phyloP scores from a whole-genome alignment of 2,888 invertebrate species.

The Petrolisthes cinctipes region DNA sequence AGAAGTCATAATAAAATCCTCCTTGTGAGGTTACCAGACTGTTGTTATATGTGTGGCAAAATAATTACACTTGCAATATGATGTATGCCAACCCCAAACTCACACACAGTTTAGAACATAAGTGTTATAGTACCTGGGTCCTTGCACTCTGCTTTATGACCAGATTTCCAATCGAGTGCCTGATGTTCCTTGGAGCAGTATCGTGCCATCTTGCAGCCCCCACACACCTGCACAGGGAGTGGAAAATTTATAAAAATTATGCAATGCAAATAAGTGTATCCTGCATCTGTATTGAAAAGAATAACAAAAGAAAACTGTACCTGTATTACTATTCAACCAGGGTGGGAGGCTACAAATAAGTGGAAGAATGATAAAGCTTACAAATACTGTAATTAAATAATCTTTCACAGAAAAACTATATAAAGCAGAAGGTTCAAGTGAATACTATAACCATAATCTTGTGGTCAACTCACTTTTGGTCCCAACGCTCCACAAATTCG shows the following conservation, averaged over 20 bases:
- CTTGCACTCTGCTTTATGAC: conserved; percentile 78
- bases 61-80: no score
- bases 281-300: neutral
- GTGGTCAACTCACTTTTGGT: conserved; percentile 45
- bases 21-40: no score
- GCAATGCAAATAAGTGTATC: neutral
- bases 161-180: conserved; percentile 85
- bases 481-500: conserved; percentile 58
- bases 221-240: conserved; percentile 73
- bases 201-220: conserved; percentile 81
- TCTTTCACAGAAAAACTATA: no score
- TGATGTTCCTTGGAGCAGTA: conserved; percentile 91
- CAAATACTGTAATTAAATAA: no score
- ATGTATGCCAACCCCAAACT: no score
- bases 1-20: no score
- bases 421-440: neutral
- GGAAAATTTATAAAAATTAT: neutral
- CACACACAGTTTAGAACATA: no score
- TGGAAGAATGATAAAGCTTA: no score
- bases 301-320: neutral
- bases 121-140: conserved; percentile 40
- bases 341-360: no score
- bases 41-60: no score
- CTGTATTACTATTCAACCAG: neutral
- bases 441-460: neutral